phyloP scores from a whole-genome alignment of 2,888 invertebrate species.

The Drosophila kuntzei region DNA sequence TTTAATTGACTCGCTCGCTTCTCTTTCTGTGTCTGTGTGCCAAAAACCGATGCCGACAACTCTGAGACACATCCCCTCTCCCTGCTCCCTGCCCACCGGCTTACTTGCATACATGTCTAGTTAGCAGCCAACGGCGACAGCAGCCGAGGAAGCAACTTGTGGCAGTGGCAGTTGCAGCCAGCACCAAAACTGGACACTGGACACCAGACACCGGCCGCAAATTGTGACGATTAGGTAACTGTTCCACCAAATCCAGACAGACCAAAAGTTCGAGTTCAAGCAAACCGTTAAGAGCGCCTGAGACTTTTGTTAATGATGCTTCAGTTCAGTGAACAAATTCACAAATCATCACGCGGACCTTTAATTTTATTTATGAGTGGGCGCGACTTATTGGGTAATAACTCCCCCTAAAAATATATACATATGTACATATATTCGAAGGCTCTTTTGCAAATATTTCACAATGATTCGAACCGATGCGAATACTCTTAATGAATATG shows the following conservation, averaged over 20 bases:
- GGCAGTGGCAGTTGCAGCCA: slow-evolving; percentile 40
- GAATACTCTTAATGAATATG: neutral
- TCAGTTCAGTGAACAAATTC: slow-evolving; percentile 21
- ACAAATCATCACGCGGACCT: slow-evolving; percentile 38
- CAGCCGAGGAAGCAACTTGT: slow-evolving; percentile 67
- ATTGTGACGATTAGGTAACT: slow-evolving; percentile 70
- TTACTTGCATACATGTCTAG: slow-evolving; percentile 7
- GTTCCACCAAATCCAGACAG: slow-evolving; percentile 12
- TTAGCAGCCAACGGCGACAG: slow-evolving; percentile 31
- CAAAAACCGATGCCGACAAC: slow-evolving; percentile 37
- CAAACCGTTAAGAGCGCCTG: slow-evolving; percentile 49
- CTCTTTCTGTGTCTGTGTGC: slow-evolving; percentile 69
- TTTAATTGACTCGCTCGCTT: slow-evolving; percentile 70
- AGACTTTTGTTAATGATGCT: slow-evolving; percentile 14
- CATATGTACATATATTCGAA: neutral
- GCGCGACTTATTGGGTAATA: slow-evolving; percentile 14
- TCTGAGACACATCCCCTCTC: slow-evolving; percentile 6
- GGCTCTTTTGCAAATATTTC: slow-evolving; percentile 9
- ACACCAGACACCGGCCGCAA: slow-evolving; percentile 32
- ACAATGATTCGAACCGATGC: neutral
- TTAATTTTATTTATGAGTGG: slow-evolving; percentile 28
- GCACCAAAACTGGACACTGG: slow-evolving; percentile 50
- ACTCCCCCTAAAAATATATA: neutral
- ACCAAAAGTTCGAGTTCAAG: slow-evolving; percentile 84
- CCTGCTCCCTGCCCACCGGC: neutral